Conservation (phyloP, 2,888 invertebrate genomes). For the Agapostemon virescens region DNA sequence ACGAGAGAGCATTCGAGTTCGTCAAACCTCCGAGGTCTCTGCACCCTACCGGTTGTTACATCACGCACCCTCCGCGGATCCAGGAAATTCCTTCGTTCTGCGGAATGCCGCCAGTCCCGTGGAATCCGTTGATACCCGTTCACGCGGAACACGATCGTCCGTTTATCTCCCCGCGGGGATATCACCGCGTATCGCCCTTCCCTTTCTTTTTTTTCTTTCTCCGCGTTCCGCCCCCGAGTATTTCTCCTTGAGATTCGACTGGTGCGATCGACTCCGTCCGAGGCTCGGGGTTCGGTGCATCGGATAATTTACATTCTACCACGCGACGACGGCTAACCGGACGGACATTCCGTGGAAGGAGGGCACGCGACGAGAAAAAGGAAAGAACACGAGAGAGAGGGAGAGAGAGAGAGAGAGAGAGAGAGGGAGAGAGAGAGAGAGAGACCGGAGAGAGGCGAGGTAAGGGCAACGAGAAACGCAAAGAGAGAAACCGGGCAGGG, state of each 20-base stretch:
- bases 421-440: accelerated
- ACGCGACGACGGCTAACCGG: background rate
- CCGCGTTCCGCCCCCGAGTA: background rate
- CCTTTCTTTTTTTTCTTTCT: background rate
- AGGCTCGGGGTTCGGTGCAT: background rate
- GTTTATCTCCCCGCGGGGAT: constrained; percentile 13
- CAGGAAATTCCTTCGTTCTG: constrained; percentile 53
- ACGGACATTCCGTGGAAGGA: constrained; percentile 16
- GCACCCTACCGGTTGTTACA: constrained; percentile 62
- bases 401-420: accelerated
- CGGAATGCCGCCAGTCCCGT: constrained; percentile 35
- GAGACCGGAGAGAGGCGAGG: too few relatives aligned
- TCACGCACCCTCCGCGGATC: constrained; percentile 30
- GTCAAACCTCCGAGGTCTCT: constrained; percentile 72
- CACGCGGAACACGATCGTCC: constrained; percentile 15
- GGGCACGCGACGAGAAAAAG: constrained; percentile 9
- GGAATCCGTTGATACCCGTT: constrained; percentile 37
- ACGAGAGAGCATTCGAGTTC: constrained; percentile 60
- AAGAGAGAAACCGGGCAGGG: background rate
- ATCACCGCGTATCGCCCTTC: background rate
- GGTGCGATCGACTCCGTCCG: background rate
- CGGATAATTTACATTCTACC: background rate
- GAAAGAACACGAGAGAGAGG: background rate
- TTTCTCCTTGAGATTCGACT: background rate
- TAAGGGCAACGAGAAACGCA: background rate